These are phyloP conservation scores for Alosa sapidissima DNA, from an alignment of 2,797 vertebrate species.

Conservation along the genomic window DNA sequence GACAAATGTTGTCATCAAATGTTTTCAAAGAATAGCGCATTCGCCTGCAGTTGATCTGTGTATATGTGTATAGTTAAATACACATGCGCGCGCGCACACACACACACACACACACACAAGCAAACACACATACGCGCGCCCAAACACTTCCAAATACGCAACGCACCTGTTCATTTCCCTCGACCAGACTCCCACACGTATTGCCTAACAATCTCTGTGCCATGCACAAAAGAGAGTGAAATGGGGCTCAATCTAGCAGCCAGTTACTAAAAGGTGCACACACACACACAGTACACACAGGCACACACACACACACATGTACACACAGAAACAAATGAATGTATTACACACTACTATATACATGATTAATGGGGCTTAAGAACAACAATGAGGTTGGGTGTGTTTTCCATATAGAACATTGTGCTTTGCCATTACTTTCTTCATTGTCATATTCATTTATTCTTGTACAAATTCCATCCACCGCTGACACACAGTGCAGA, in stretches of 20 bases:
- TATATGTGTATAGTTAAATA: slow-evolving; percentile 14
- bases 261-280: not conserved
- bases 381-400: not conserved
- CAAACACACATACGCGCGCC: not conserved
- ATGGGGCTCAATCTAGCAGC: not conserved
- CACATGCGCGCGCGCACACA: slow-evolving; percentile 2
- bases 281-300: not conserved
- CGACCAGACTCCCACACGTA: not conserved
- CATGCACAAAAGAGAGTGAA: not conserved
- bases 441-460: too few species aligned
- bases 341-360: not conserved
- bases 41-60: slow-evolving; percentile 35
- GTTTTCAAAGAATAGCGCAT: slow-evolving; percentile 41
- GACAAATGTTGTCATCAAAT: slow-evolving; percentile 45
- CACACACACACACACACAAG: not conserved
- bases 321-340: not conserved
- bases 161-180: slow-evolving; percentile 34
- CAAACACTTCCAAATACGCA: not conserved
- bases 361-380: not conserved
- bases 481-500: too few species aligned
- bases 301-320: not conserved
- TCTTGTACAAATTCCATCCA: too few species aligned
- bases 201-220: not conserved
- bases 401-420: not conserved
- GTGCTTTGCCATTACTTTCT: too few species aligned